Base-by-base conservation (phyloP, 1,140 invertebrate genomes). In the Achroia grisella region DNA sequence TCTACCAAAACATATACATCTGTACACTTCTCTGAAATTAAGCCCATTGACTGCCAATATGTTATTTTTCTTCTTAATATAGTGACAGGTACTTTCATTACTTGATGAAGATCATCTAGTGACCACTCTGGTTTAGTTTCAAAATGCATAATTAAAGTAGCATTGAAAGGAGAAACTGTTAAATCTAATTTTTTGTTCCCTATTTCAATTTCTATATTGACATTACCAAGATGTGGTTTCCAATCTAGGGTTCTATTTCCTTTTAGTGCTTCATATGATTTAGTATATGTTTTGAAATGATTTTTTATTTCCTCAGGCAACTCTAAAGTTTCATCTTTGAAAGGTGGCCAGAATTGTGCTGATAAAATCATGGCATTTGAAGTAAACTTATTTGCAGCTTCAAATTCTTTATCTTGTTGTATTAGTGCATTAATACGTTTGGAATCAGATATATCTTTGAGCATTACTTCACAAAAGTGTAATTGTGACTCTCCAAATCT, bases 381-480 rank as follows among this genome's bases (percentile, higher is more conserved):
- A 28, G 90, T 88, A 62, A 97, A 91, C 31, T 90, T 87, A 42
- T 84, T 67, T n/a, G 87, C 74, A 12, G 85, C 72, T 41, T 82
- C 87, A 61, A 89, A 93, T 67, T 83, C 89, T 0, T 87, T 74
- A 63, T 93, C 90, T 17, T 92, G 91, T 56, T 94, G 92, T 35
- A 98, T 95, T 52, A 94, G 90, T n/a, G 91, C 88, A 83, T 98
- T 98, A 32, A 98, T 95, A 57, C 92, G 88, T 53, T 93, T 94
- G 0, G 93, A 95, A 71, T 98, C 95, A 8, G 92, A 92, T 10
- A 99, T 93, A 82, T 99, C 98, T 76, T 98, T 98, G 15, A 99
- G 80, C 98, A 99, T 99, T 0, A 99, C 98, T 88, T 99, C 98
- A 88, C 98, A 99, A 56, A 94, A 95, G 86, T 99, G 96, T 27